Base-by-base conservation (phyloP, 2,888 invertebrate species). In the Pammene aurita region DNA sequence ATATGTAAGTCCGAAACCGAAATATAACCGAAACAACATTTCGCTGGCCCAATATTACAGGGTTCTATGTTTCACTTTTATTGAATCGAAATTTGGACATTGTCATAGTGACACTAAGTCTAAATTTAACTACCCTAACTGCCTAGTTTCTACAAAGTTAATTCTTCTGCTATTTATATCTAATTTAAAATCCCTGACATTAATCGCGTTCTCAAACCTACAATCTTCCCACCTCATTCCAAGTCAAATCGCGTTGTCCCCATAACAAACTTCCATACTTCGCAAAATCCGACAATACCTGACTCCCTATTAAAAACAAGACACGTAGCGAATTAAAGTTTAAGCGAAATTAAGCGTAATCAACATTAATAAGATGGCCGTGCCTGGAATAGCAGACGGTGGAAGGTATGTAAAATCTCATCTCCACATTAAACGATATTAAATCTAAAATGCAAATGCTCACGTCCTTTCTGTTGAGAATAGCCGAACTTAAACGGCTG, bases 371-470 rank as follows among this genome's bases (percentile, higher is more conserved):
- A 68, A 68, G 58, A 18, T 9, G 44, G 0, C 68, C 63, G 68
- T 68, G 68, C 63, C 0, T 18, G 34, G 69, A 64, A 69, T 69
- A 60, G 52, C 64, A 63, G 67, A 42, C 55, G 62, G 62, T 48
- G 46, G 34, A 50, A 50, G 64, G 41, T 65, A 69, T 69, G 69
- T 69, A 69, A 69, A 69, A 69, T 69, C 69, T 65, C 63, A 50
- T 54, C 65, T 64, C 57, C 58, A 64, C 68, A 64, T 64, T 69
- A 69, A 69, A 69, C 69, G 69, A 65, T 65, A 69, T 69, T 69
- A 60, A 69, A 65, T 69, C 69, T 69, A 69, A 69, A 69, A 69
- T 69, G 69, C 69, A 65, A 69, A 69, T 69, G 69, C 34, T 60
- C 58, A 50, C 54, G 42, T 67, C 63, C 54, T 60, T 54, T 57